phyloP scores from a whole-genome alignment of 92 coral and sea anemone genomes.

The Phenganax stokvisi region DNA sequence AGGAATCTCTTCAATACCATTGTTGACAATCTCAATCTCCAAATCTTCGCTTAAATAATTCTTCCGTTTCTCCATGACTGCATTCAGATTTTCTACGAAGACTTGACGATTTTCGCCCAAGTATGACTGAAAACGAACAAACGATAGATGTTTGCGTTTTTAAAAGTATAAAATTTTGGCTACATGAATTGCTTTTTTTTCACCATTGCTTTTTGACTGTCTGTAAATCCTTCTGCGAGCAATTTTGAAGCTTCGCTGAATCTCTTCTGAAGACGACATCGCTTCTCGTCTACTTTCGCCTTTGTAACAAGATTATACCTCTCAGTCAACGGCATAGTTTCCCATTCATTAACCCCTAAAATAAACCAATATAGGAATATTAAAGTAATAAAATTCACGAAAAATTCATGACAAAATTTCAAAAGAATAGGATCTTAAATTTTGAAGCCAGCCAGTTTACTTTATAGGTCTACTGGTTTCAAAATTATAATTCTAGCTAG shows the following conservation, averaged over 20 bases:
- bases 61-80: slow-evolving; percentile 74
- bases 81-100: slow-evolving; percentile 66
- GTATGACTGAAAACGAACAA: slow-evolving; percentile 45
- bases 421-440: neutral
- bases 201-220: slow-evolving; percentile 72
- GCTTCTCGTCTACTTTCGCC: slow-evolving; percentile 77
- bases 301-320: slow-evolving; percentile 80
- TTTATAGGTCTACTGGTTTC: neutral
- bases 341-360: slow-evolving; percentile 75
- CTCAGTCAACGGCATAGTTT: slow-evolving; percentile 72
- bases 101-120: slow-evolving; percentile 93
- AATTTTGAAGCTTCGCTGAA: slow-evolving; percentile 86
- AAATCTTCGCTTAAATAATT: slow-evolving; percentile 68
- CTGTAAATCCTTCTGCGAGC: slow-evolving; percentile 79
- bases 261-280: slow-evolving; percentile 81
- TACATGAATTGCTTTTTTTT: neutral
- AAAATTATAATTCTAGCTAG: neutral
- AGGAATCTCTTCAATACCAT: slow-evolving; percentile 65
- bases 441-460: neutral
- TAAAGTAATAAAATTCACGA: neutral
- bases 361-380: neutral
- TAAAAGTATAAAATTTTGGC: neutral
- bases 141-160: neutral
- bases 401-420: neutral
- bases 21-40: slow-evolving; percentile 67